phyloP scores from a whole-genome alignment of 2,888 invertebrate species.

The Melipona bicolor region DNA sequence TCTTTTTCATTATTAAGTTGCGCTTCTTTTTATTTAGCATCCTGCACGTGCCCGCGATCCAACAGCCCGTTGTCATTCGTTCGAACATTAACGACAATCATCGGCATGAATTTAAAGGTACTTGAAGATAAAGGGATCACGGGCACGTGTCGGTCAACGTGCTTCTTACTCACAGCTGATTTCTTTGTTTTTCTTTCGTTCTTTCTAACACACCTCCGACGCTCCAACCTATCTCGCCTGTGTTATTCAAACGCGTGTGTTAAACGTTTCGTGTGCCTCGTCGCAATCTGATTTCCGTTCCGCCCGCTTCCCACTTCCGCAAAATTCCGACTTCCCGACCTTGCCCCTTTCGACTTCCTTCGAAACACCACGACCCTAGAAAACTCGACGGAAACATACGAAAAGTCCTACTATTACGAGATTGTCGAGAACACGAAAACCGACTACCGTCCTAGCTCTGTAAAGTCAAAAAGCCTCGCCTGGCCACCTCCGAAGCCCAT shows the following conservation, averaged over 20 bases:
- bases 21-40: slow-evolving; percentile 68
- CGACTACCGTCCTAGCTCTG: slow-evolving; percentile 68
- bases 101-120: not conserved
- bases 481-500: slow-evolving; percentile 81
- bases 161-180: slow-evolving; percentile 80
- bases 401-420: slow-evolving; percentile 73
- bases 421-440: slow-evolving; percentile 59
- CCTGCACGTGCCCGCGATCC: slow-evolving; percentile 68
- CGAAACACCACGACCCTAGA: slow-evolving; percentile 33
- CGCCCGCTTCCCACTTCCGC: slow-evolving; percentile 10
- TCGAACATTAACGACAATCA: not conserved
- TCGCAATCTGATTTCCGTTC: slow-evolving; percentile 12
- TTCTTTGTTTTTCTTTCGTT: slow-evolving; percentile 79
- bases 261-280: slow-evolving; percentile 38
- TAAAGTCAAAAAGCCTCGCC: slow-evolving; percentile 74
- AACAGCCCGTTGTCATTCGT: not conserved
- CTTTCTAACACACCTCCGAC: slow-evolving; percentile 74
- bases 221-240: slow-evolving; percentile 37
- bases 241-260: slow-evolving; percentile 40
- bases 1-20: slow-evolving; percentile 36
- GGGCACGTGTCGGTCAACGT: slow-evolving; percentile 72
- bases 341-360: not conserved
- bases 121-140: slow-evolving; percentile 48
- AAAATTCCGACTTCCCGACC: not conserved
- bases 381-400: slow-evolving; percentile 62